Conservation (phyloP, 2,888 invertebrate genomes). For the Phoenoteleia sp. region DNA sequence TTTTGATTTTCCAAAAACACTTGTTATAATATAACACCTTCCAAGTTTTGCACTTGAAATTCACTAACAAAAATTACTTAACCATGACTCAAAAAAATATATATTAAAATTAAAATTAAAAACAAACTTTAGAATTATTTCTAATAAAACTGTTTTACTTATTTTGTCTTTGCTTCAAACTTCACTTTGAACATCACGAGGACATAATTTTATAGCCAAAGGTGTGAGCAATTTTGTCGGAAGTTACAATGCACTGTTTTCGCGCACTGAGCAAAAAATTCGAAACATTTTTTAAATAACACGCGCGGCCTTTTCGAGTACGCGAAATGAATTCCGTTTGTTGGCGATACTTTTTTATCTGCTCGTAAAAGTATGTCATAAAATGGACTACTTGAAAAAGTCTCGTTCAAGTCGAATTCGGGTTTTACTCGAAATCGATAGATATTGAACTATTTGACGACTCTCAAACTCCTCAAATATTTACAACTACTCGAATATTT, state of each 20-base stretch:
- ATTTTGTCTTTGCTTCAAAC: no score
- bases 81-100: no score
- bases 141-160: no score
- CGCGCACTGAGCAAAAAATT: not conserved
- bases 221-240: not conserved
- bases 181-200: no score
- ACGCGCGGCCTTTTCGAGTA: not conserved
- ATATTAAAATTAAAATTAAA: no score
- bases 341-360: not conserved
- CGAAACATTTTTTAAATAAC: not conserved
- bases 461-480: slow-evolving; percentile 46
- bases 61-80: no score
- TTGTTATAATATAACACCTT: no score
- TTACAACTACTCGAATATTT: slow-evolving; percentile 30
- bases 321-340: not conserved
- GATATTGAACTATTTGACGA: slow-evolving; percentile 43
- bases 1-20: no score
- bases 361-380: slow-evolving; percentile 1
- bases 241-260: not conserved
- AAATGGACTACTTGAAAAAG: slow-evolving; percentile 9
- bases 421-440: slow-evolving; percentile 32
- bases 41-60: no score
- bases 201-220: not conserved
- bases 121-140: no score
- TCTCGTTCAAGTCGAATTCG: slow-evolving; percentile 16